phyloP scores from a whole-genome alignment of 1,140 invertebrate genomes.

The Hyphantria cunea region DNA sequence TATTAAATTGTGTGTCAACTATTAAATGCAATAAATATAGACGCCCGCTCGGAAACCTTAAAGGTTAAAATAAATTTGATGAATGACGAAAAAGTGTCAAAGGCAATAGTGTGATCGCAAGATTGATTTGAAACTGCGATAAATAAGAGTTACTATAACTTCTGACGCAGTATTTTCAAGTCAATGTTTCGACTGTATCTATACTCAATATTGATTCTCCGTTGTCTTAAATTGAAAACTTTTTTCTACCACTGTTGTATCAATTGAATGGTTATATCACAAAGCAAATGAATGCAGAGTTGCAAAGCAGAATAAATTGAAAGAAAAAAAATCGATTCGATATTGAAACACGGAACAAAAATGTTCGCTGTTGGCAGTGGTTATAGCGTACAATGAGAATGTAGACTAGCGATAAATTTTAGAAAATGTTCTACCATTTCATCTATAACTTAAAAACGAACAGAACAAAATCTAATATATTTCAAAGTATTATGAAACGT shows the following conservation, averaged over 20 bases:
- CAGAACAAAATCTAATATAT: too few species aligned
- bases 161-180: neutral
- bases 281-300: conserved; percentile 30
- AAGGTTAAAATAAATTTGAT: too few species aligned
- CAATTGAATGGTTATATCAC: conserved; percentile 29
- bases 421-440: neutral
- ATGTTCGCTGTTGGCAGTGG: conserved; percentile 11
- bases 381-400: neutral
- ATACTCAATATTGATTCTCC: conserved; percentile 17
- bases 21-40: too few species aligned
- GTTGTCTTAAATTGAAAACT: conserved; percentile 27
- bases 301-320: conserved; percentile 25
- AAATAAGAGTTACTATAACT: neutral
- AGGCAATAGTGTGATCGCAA: too few species aligned
- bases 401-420: conserved; percentile 3
- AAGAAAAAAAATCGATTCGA: conserved; percentile 27
- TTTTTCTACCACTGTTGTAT: conserved; percentile 19
- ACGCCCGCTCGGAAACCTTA: too few species aligned
- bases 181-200: conserved; percentile 10
- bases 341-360: conserved; percentile 28
- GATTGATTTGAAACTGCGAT: neutral
- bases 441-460: too few species aligned
- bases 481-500: too few species aligned
- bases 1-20: too few species aligned
- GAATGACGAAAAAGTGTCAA: too few species aligned